A percentile compares a stretch with the other conserved stretches of the same genome.
phyloP scores from a whole-genome alignment of 1,140 invertebrate species.

The Drosophila truncata region DNA sequence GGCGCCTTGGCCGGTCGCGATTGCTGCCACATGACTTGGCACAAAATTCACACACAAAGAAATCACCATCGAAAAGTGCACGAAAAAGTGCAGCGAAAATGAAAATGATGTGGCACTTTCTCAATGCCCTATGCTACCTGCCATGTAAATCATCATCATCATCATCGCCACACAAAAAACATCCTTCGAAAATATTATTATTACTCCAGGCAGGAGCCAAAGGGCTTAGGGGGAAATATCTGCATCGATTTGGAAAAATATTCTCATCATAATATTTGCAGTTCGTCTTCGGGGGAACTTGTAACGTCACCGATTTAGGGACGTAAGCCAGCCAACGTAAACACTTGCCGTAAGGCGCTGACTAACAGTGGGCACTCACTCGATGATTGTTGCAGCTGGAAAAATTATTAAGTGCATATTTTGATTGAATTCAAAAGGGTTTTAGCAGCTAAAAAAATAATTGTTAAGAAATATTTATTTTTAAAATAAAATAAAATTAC shows the following conservation, averaged over 20 bases:
- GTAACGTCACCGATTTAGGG: conserved; percentile 20
- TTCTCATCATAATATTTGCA: conserved; percentile 54
- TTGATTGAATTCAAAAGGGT: neutral
- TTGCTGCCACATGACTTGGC: conserved; percentile 55
- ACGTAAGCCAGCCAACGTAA: conserved; percentile 44
- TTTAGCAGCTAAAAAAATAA: neutral
- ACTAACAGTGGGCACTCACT: conserved; percentile 12
- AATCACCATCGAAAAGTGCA: conserved; percentile 46
- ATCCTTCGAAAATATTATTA: conserved; percentile 53
- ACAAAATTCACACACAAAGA: conserved; percentile 45
- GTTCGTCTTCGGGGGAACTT: conserved; percentile 20
- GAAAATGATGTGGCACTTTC: conserved; percentile 52
- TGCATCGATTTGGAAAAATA: conserved; percentile 44
- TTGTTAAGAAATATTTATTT: neutral
- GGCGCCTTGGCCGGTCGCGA: conserved; percentile 38
- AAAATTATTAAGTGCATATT: neutral
- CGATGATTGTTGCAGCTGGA: neutral
- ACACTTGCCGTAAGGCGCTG: conserved; percentile 16
- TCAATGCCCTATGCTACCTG: conserved; percentile 31
- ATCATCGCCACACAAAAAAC: conserved; percentile 3
- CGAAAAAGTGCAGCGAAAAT: conserved; percentile 39
- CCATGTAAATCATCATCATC: conserved; percentile 35
- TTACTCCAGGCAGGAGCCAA: conserved; percentile 31
- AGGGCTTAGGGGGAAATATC: conserved; percentile 21
- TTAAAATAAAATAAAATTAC: too few species aligned